Evolutionary conservation across 2,113 vertebrate genomes (phyloP), one percentile per base, ranked within the genome.

Genomic region (Mola mola): DNA sequence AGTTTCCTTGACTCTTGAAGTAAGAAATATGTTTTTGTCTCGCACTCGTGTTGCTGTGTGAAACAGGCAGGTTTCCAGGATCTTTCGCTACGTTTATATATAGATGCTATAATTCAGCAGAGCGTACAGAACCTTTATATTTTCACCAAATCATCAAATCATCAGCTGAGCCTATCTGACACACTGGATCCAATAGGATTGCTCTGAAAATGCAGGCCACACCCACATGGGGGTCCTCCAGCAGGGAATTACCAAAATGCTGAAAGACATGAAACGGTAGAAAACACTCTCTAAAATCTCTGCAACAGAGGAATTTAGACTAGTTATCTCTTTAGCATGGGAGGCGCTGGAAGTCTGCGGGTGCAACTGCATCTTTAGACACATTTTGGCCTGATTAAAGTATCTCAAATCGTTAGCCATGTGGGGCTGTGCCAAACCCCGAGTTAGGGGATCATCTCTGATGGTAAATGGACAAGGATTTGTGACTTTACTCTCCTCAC

Each of bases 321-420:
- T 75, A 75, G 81, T 87, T 84, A 81, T 81, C 74, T 85, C 80
- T 81, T 81, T 73, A 86, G 81, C 68, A 26, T 0, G 53, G 55
- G 61, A 73, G 46, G 71, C 24, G 9, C 38, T 41, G 68, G 66
- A 87, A 65, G 67, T 83, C 76, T 74, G 51, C 71, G 83, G 86
- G 78, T 64, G 50, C 68, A 60, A 73, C 25, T 57, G 75, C 71
- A 66, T 87, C 84, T 89, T 88, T 81, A 80, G 79, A 85, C 81
- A 68, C 87, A 85, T 89, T 89, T 84, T 88, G 72, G 65, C 82
- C 87, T 90, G 88, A 91, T 91, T 88, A 90, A 84, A 81, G 72
- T 48, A 75, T 79, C 86, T 90, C 79, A 87, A 82, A 81, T 89
- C 74, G 55, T 87, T 82, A 78, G 85, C 87, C 80, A 82, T 67